Percentiles rank a stretch among this genome's conserved stretches.
These are phyloP conservation scores for Heliornis fulica DNA, from an alignment of 2,113 vertebrate genomes.

Conservation along the genomic window DNA sequence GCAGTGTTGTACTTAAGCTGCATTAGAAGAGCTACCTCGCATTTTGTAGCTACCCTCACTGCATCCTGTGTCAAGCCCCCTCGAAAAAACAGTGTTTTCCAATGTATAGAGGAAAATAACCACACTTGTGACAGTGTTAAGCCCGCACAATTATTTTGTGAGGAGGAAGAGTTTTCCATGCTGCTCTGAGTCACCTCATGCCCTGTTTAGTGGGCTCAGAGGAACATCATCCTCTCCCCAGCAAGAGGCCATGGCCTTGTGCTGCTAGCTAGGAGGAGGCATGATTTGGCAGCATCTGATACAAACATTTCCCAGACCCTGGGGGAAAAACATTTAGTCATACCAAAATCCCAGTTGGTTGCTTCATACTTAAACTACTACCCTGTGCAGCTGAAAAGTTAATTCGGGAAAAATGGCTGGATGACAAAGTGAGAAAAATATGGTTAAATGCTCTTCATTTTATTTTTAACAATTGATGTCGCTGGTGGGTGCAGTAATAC, in stretches of 20 bases:
- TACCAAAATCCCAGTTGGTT: slow-evolving; percentile 11
- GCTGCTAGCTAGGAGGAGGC: background rate
- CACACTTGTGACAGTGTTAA: background rate
- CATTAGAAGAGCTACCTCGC: background rate
- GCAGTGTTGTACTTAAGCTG: background rate
- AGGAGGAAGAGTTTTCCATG: background rate
- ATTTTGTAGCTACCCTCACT: background rate
- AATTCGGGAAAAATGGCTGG: background rate
- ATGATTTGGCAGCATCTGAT: background rate
- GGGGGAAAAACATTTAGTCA: background rate
- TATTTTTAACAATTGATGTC: background rate
- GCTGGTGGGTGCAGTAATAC: background rate
- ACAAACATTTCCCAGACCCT: background rate
- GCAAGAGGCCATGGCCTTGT: background rate
- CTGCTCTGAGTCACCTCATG: background rate
- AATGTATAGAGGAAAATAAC: background rate
- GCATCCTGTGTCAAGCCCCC: background rate
- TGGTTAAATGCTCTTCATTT: background rate
- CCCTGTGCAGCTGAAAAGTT: background rate
- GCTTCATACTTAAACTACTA: slow-evolving; percentile 7
- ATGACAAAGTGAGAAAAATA: slow-evolving; percentile 33
- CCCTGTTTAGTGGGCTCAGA: background rate
- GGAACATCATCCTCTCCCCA: background rate
- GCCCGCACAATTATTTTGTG: background rate
- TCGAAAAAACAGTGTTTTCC: background rate